These are phyloP conservation scores for Sisor rabdophorus DNA, from an alignment of 2,113 vertebrate species.

Conservation along the genomic window DNA sequence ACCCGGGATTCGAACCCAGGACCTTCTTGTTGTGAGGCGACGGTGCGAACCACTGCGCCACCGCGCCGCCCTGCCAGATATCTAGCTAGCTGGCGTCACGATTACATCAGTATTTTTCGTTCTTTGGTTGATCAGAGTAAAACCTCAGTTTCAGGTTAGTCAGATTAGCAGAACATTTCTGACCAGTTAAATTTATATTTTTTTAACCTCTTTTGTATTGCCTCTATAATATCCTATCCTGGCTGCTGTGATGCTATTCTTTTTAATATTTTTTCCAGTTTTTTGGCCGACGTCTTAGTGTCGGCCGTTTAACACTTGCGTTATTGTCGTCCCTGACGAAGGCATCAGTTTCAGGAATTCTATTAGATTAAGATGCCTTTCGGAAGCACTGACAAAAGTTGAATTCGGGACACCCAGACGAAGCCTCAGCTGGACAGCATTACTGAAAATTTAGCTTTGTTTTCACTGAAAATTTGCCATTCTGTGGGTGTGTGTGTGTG, in stretches of 20 bases:
- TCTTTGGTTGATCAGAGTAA: too few relatives aligned
- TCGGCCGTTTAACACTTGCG: slow-evolving; percentile 12
- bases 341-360: slow-evolving; percentile 13
- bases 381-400: slow-evolving; percentile 54
- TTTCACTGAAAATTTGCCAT: slow-evolving; percentile 48
- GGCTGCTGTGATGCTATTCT: not conserved
- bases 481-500: slow-evolving; percentile 32
- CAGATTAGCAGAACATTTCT: too few relatives aligned
- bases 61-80: too few relatives aligned
- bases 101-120: too few relatives aligned
- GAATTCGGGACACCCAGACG: slow-evolving; percentile 45
- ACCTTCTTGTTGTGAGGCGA: too few relatives aligned
- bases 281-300: slow-evolving; percentile 34
- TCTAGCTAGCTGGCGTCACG: too few relatives aligned
- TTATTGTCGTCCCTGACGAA: not conserved
- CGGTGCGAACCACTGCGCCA: too few relatives aligned
- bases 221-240: not conserved
- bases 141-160: too few relatives aligned
- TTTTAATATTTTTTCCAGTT: slow-evolving; percentile 1
- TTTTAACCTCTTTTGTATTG: not conserved
- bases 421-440: slow-evolving; percentile 46
- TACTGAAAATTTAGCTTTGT: slow-evolving; percentile 42
- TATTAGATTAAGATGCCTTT: slow-evolving; percentile 44
- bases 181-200: too few relatives aligned
- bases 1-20: too few relatives aligned